Evolutionary conservation across 1,140 invertebrate genomes (phyloP).

Genomic region (Sminthurinus signatus): DNA sequence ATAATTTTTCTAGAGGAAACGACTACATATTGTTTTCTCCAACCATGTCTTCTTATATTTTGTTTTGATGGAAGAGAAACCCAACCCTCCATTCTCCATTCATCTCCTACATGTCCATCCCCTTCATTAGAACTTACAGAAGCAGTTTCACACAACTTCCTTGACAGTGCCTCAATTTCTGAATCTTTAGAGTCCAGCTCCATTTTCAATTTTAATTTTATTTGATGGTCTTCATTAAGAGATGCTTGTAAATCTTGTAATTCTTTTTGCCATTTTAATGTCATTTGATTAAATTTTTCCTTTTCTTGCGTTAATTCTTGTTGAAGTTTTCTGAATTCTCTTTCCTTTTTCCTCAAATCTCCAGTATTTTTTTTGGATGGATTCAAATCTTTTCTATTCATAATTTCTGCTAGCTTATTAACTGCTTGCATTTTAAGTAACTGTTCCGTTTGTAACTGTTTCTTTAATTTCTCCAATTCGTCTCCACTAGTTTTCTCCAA

Average conservation of each 20-base stretch:
- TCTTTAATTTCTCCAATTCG: slow-evolving; percentile 72
- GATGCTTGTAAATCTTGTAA: slow-evolving; percentile 72
- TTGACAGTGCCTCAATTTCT: slow-evolving; percentile 85
- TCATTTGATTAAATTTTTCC: slow-evolving; percentile 84
- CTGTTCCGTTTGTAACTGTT: slow-evolving; percentile 81
- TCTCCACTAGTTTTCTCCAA: slow-evolving; percentile 49
- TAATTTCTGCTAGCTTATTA: slow-evolving; percentile 93
- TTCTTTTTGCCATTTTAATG: slow-evolving; percentile 70
- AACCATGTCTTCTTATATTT: slow-evolving; percentile 90
- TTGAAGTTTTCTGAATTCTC: slow-evolving; percentile 88
- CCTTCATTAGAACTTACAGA: slow-evolving; percentile 39
- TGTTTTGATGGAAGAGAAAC: slow-evolving; percentile 90
- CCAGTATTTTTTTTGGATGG: slow-evolving; percentile 51
- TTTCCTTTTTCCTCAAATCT: slow-evolving; percentile 83
- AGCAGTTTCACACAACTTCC: slow-evolving; percentile 59
- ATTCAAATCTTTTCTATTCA: slow-evolving; percentile 59
- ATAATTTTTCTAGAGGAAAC: slow-evolving; percentile 95
- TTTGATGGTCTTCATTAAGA: slow-evolving; percentile 60
- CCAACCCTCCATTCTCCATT: slow-evolving; percentile 74
- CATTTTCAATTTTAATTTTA: slow-evolving; percentile 77
- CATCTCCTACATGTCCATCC: slow-evolving; percentile 29
- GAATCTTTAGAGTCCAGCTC: slow-evolving; percentile 93
- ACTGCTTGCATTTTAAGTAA: slow-evolving; percentile 86
- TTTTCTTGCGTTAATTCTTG: slow-evolving; percentile 81
- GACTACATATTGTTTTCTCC: slow-evolving; percentile 95